Conservation (phyloP, 2,888 invertebrate species). For the Ectemnius cavifrons region DNA sequence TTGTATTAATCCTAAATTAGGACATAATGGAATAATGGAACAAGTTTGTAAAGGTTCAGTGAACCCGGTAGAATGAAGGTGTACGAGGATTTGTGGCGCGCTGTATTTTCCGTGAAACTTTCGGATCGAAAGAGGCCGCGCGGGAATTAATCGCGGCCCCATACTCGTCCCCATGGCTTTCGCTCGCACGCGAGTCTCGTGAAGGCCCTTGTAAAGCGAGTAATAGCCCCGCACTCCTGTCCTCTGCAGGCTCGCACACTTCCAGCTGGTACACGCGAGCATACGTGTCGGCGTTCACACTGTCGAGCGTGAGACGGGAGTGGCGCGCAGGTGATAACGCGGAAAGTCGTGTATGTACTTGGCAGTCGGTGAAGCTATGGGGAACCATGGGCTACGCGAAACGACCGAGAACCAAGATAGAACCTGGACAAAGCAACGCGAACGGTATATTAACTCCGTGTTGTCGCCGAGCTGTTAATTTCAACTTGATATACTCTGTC, state of each 20-base stretch:
- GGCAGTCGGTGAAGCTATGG: no score
- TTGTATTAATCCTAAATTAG: no score
- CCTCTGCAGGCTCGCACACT: neutral
- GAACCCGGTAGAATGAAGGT: conserved; percentile 20
- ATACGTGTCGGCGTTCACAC: conserved; percentile 26
- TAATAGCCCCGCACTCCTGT: conserved; percentile 33
- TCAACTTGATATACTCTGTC: conserved; percentile 35
- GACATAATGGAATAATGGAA: neutral
- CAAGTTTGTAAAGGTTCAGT: neutral
- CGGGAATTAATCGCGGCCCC: conserved; percentile 54
- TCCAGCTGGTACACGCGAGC: conserved; percentile 1
- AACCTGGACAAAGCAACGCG: conserved; percentile 1
- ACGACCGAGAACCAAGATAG: neutral
- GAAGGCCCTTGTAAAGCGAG: conserved; percentile 37
- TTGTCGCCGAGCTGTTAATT: conserved; percentile 36
- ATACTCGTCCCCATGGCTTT: conserved; percentile 44
- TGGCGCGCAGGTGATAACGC: conserved; percentile 50
- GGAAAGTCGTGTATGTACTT: neutral
- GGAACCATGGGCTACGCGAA: no score
- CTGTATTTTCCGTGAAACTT: conserved; percentile 56
- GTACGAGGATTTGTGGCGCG: conserved; percentile 11
- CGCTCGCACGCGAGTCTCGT: conserved; percentile 23
- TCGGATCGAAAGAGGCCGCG: conserved; percentile 44
- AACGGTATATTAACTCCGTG: conserved; percentile 25
- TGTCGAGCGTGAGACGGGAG: conserved; percentile 23